Evolutionary conservation across 2,797 vertebrate genomes (phyloP), one percentile per base, ranked within the genome.

Genomic region (Crenichthys baileyi): DNA sequence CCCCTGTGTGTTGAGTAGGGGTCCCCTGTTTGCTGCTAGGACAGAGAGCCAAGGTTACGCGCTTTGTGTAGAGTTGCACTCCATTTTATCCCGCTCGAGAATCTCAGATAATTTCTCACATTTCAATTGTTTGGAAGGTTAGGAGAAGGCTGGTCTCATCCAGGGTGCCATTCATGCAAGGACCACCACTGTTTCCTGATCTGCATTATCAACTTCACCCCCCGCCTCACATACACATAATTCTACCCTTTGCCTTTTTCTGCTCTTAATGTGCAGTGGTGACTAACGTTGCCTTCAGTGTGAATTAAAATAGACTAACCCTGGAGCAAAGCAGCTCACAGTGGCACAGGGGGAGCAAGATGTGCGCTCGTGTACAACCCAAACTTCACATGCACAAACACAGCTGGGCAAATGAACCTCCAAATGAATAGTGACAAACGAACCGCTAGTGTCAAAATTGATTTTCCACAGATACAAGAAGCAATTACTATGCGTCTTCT

Each of bases 251-350:
- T 44, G 0, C 73, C 58, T 72, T 60, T 76, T 61, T 83, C 13
- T 70, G 53, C 76, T 72, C 80, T 51, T 81, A 60, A 58, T 92
- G 78, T 77, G 71, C 81, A 75, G 72, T 73, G 67, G 87, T 93
- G 93, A 94, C 91, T 94, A 93, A 95, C 82, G 8, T 88, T 79
- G 90, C 93, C 89, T 84, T 92, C 90, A 89, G 93, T 88, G 83
- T 75, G 90, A 88, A 92, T 94, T 89, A 92, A 93, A 94, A 94
- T 93, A 93, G 92, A 92, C 87, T 48, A 67, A 79, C 83, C 93
- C 93, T 88, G 39, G 82, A 93, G 93, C 91, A 68, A 87, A 76
- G 70, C 88, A 87, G 83, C 77, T 48, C 89, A 83, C 84, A 84
- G 81, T 86, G 91, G 91, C 91, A 92, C 88, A 51, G 65, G 58